A percentile compares a stretch with the other conserved stretches of the same genome.
phyloP scores from a whole-genome alignment of 2,797 vertebrate genomes.

The Pseudopleuronectes americanus region DNA sequence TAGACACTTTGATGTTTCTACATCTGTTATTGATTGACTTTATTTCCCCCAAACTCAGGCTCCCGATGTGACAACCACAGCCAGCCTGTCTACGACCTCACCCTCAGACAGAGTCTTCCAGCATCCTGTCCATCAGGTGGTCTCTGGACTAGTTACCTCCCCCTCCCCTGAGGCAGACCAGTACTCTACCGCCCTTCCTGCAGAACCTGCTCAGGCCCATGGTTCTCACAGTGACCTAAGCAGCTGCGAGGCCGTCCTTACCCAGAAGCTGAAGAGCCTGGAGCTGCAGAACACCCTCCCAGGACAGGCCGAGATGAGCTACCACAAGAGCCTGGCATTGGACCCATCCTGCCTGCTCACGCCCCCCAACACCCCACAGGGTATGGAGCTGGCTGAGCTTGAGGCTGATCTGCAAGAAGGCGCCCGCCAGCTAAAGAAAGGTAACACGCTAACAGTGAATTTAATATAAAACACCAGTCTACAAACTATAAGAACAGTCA shows the following conservation, averaged over 20 bases:
- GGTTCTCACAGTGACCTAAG: slow-evolving; percentile 71
- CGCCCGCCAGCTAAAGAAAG: slow-evolving; percentile 62
- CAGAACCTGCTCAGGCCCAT: slow-evolving; percentile 38
- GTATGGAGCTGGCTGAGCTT: slow-evolving; percentile 77
- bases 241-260: slow-evolving; percentile 80
- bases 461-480: no score
- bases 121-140: slow-evolving; percentile 33
- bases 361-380: slow-evolving; percentile 86
- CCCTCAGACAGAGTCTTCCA: slow-evolving; percentile 27
- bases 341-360: slow-evolving; percentile 88
- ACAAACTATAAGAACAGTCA: no score
- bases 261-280: slow-evolving; percentile 84
- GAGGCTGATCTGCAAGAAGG: slow-evolving; percentile 75
- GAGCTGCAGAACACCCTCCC: slow-evolving; percentile 80
- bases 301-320: slow-evolving; percentile 68
- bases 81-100: slow-evolving; percentile 43
- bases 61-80: slow-evolving; percentile 1
- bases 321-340: slow-evolving; percentile 82
- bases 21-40: slow-evolving; percentile 53
- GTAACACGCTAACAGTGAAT: slow-evolving; percentile 45
- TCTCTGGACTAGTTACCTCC: slow-evolving; percentile 14
- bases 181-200: background rate
- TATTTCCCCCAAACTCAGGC: slow-evolving; percentile 37
- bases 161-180: slow-evolving; percentile 14
- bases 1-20: slow-evolving; percentile 29